Conservation (phyloP, 2,797 vertebrate species). For the Carcharodon carcharias region DNA sequence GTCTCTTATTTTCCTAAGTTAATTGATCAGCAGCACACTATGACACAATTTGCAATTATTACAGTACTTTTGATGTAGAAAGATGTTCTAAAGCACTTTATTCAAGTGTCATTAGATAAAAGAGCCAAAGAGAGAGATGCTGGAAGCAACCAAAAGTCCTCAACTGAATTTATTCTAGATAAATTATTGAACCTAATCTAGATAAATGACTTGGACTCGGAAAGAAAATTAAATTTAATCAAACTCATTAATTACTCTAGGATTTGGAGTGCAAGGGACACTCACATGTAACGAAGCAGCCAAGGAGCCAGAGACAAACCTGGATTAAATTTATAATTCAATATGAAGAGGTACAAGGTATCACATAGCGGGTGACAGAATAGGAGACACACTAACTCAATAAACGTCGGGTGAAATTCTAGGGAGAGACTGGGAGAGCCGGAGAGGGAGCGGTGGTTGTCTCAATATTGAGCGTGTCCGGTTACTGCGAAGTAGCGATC, state of each 20-base stretch:
- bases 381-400: background rate
- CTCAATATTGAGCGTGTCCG: background rate
- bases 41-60: background rate
- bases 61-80: background rate
- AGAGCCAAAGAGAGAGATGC: background rate
- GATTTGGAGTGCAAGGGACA: background rate
- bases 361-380: background rate
- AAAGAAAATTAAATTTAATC: background rate
- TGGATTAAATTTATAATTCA: background rate
- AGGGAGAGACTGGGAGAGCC: background rate
- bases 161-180: background rate
- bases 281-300: background rate
- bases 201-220: background rate
- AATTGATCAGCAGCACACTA: background rate
- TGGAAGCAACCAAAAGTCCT: background rate
- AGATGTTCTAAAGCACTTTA: background rate
- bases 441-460: background rate
- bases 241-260: background rate
- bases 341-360: background rate
- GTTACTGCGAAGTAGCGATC: background rate
- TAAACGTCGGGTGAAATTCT: background rate
- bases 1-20: background rate
- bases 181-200: background rate
- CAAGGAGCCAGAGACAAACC: background rate
- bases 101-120: background rate